Evolutionary conservation across 2,113 vertebrate genomes (phyloP).

Genomic region (Oncorhynchus mykiss): DNA sequence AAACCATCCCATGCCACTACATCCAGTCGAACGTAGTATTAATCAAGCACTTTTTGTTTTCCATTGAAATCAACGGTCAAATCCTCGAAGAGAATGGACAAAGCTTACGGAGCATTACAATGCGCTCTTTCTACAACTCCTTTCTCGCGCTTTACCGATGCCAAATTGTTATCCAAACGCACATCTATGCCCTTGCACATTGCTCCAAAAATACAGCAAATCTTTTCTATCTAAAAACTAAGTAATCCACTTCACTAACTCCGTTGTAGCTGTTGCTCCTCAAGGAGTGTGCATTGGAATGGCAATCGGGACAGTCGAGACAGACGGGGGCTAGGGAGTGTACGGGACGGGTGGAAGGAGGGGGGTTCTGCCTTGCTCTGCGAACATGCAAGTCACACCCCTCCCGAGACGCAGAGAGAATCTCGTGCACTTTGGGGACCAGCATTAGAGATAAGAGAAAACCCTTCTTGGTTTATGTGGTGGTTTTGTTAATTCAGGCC

Average conservation of each 20-base stretch:
- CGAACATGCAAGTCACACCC: conserved; percentile 28
- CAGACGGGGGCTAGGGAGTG: conserved; percentile 19
- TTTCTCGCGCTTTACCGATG: conserved; percentile 45
- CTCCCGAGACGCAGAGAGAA: neutral
- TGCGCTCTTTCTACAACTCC: conserved; percentile 37
- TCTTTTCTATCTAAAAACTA: neutral
- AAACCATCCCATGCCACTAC: conserved; percentile 33
- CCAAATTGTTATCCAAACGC: conserved; percentile 43
- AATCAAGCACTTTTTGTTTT: conserved; percentile 10
- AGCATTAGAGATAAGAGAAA: neutral
- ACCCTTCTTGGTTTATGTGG: neutral
- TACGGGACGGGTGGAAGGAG: conserved; percentile 10
- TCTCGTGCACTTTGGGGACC: neutral
- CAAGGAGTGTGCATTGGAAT: conserved; percentile 70
- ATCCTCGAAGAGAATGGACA: conserved; percentile 29
- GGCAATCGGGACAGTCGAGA: conserved; percentile 56
- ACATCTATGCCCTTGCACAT: conserved; percentile 36
- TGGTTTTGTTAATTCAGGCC: neutral
- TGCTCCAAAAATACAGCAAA: conserved; percentile 1
- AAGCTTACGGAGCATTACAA: conserved; percentile 32
- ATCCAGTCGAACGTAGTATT: neutral
- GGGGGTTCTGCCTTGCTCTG: conserved; percentile 11
- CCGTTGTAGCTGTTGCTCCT: conserved; percentile 70
- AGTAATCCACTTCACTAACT: conserved; percentile 47
- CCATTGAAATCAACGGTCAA: conserved; percentile 25